Conservation (phyloP, 2,797 vertebrate genomes). For the Pseudomugil tenellus region DNA sequence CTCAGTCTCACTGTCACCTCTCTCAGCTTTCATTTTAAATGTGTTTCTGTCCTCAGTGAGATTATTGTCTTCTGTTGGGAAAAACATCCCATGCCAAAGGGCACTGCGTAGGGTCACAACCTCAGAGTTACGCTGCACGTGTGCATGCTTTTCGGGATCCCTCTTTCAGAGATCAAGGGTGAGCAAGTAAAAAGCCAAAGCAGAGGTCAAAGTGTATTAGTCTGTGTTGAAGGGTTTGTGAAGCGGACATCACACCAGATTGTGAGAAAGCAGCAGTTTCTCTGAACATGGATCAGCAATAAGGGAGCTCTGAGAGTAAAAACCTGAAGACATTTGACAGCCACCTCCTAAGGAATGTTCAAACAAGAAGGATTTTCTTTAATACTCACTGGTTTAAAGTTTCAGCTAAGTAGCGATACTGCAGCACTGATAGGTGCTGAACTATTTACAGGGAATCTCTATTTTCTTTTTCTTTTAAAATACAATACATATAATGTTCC, state of each 20-base stretch:
- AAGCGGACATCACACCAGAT: slow-evolving; percentile 32
- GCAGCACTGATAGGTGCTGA: neutral
- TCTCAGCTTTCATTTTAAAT: slow-evolving; percentile 12
- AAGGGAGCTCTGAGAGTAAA: slow-evolving; percentile 42
- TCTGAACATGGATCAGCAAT: slow-evolving; percentile 27
- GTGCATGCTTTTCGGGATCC: slow-evolving; percentile 40
- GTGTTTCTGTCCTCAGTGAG: neutral
- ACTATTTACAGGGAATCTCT: neutral
- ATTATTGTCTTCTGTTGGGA: slow-evolving; percentile 22
- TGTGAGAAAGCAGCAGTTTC: slow-evolving; percentile 31
- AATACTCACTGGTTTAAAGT: slow-evolving; percentile 39
- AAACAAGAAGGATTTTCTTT: slow-evolving; percentile 35
- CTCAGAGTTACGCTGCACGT: slow-evolving; percentile 26
- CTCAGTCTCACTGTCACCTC: neutral
- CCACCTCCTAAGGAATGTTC: slow-evolving; percentile 54
- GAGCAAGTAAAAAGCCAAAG: slow-evolving; percentile 45
- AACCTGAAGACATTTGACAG: slow-evolving; percentile 33
- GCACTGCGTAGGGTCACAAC: slow-evolving; percentile 12
- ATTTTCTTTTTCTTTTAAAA: neutral
- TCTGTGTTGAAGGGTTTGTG: slow-evolving; percentile 4
- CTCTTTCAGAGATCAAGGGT: slow-evolving; percentile 31
- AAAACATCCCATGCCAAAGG: slow-evolving; percentile 37
- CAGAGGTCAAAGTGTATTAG: slow-evolving; percentile 39
- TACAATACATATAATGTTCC: neutral
- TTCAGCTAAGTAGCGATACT: slow-evolving; percentile 27